Evolutionary conservation across 2,113 vertebrate species (phyloP).

Genomic region (Phyllostomus hastatus): DNA sequence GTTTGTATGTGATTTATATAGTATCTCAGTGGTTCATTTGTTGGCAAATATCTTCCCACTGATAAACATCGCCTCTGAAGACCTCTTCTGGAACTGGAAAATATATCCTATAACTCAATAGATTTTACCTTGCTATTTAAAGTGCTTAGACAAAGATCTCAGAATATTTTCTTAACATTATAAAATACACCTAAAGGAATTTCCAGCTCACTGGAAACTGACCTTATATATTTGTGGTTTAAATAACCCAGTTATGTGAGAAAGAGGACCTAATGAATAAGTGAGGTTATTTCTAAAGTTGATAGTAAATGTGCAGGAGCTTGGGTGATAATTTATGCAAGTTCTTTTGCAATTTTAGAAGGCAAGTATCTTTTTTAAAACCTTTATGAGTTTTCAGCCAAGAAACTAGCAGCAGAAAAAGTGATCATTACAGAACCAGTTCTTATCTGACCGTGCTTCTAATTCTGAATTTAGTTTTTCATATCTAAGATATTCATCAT

Average conservation of each 20-base stretch:
- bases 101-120: neutral
- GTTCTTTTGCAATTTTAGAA: neutral
- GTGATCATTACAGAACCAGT: neutral
- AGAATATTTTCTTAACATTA: slow-evolving; percentile 27
- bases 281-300: slow-evolving; percentile 37
- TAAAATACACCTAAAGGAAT: neutral
- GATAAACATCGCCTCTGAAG: slow-evolving; percentile 27
- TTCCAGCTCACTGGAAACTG: slow-evolving; percentile 44
- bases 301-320: neutral
- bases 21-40: neutral
- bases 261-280: slow-evolving; percentile 4
- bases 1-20: neutral
- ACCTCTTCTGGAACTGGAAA: neutral
- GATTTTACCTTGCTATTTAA: neutral
- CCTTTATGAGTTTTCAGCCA: neutral
- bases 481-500: neutral
- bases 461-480: slow-evolving; percentile 41
- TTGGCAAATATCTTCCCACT: neutral
- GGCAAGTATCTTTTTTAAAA: neutral
- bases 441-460: neutral
- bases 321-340: neutral
- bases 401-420: neutral
- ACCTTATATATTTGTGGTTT: slow-evolving; percentile 20
- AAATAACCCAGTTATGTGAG: slow-evolving; percentile 16
- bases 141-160: neutral